Base-by-base conservation (phyloP, 37 sponge, comb jelly and placozoan species). In the Halisarca cf. caerulea region DNA sequence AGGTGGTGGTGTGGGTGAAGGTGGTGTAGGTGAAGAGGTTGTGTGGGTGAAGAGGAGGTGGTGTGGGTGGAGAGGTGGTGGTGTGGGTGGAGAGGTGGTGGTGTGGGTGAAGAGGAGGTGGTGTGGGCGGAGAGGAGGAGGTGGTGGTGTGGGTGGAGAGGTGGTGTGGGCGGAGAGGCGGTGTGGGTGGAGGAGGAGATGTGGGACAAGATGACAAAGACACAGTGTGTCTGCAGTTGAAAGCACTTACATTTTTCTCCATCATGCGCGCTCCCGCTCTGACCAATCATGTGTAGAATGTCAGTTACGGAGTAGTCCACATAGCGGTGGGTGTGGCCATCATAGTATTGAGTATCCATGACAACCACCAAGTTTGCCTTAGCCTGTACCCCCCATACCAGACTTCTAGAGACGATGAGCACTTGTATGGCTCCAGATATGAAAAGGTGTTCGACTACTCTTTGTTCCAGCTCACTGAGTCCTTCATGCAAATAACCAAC, bases 301-400 rank as follows among this genome's bases (percentile, higher is more conserved):
- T 96, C 95, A 23, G 99, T 92, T 37, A 99, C 91, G 3, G 95
- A 92, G 55, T 95, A 96, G 91, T 99, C 99, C 41, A 96, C 97
- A 71, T 99, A 99, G 68, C 99, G 90, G 92, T 99, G 99, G 28
- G 89, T 90, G 59, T 91, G 59, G 2, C 99, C 99, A 79, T 99
- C 99, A 78, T 91, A 99, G 81, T 91, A 96, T 85, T 96, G 97
- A 37, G 99, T 99, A 78, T 99, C 99, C 95, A 99, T 96, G 85
- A 99, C 66, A 40, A 99, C 89, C 32, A 94, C 94, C n/a, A 99
- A 90, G 79, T 99, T 90, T 37, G 95, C 86, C 23, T 83, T 88
- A 69, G 89, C 79, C 20, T 38, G 78, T 66, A 96, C 83, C 0
- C 90, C 94, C 97, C 95, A 99, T 69, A 91, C 90, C 36, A 99